Evolutionary conservation across 37 sponge, comb jelly and placozoan genomes (phyloP), one percentile per base, ranked within the genome.

Genomic region (Corticium candelabrum): DNA sequence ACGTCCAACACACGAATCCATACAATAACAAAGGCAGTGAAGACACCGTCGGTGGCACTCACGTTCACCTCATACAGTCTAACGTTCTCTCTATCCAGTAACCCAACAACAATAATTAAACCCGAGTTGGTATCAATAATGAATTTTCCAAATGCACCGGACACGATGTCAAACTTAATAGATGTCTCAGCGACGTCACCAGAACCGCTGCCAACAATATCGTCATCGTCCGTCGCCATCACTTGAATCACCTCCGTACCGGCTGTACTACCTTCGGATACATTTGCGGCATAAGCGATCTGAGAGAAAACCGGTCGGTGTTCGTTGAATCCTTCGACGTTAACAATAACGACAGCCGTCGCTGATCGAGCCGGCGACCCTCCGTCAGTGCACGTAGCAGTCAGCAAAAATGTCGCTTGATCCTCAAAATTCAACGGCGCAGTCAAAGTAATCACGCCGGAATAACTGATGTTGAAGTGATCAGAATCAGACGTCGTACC

Each of bases 221-320:
- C 73, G 40, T 87, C 87, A 36, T 1, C 73, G 41, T 87, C 87
- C 37, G 56, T 74, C 7, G 87, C 87, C 1, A n/a, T 38, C 11
- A 87, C 76, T 3, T 2, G 37, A 32, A 85, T 85, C 40, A 87
- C 41, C 1, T 41, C 2, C 30, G 40, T 1, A 34, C 78, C 76
- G 1, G 80, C 35, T 29, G 82, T 77, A 1, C 82, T 73, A 5
- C 87, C 87, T 27, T 84, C 73, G 1, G 87, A 87, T 34, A 87
- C 85, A 36, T 67, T 75, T 72, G 84, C 86, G 3, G 0, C 35
- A 35, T 86, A 90, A 37, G 4, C 35, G 0, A 36, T 37, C 29
- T 62, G 39, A 15, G 35, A 37, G 82, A 90, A 90, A 11, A 35
- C 62, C 1, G 87, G 87, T 7, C 35, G n/a, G 40, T 80, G 68